Conservation (phyloP, 2,888 invertebrate genomes). For the Andrena bucephala region DNA sequence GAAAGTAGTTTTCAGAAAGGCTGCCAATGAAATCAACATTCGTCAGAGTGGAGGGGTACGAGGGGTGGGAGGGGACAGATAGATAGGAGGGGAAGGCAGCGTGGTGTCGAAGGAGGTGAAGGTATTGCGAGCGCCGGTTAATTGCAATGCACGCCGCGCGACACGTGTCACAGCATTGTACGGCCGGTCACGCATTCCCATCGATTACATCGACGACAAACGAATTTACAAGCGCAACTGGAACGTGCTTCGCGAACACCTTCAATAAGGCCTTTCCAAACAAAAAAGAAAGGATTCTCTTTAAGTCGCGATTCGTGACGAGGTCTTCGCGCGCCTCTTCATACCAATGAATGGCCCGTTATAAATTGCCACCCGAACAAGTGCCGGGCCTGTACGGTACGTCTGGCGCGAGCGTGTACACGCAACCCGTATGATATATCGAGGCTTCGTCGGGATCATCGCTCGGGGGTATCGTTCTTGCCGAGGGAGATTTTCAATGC, state of each 20-base stretch:
- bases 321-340: conserved; percentile 38
- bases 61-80: too few species aligned
- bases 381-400: neutral
- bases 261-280: conserved; percentile 50
- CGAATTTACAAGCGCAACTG: conserved; percentile 73
- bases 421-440: neutral
- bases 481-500: too few species aligned
- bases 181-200: conserved; percentile 71
- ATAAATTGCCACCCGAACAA: conserved; percentile 10
- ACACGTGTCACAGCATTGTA: conserved; percentile 69
- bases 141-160: conserved; percentile 68
- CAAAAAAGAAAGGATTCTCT: conserved; percentile 44
- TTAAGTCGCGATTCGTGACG: conserved; percentile 47
- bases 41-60: neutral
- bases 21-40: conserved; percentile 54
- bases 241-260: conserved; percentile 64
- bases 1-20: conserved; percentile 54
- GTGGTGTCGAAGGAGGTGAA: conserved; percentile 64
- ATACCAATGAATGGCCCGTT: conserved; percentile 55
- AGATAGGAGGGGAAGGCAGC: conserved; percentile 5
- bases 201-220: conserved; percentile 75
- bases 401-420: conserved; percentile 2
- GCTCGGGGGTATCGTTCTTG: neutral
- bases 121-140: conserved; percentile 64
- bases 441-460: neutral